Conservation (phyloP, 2,888 invertebrate species). For the Ophion obscuratus region DNA sequence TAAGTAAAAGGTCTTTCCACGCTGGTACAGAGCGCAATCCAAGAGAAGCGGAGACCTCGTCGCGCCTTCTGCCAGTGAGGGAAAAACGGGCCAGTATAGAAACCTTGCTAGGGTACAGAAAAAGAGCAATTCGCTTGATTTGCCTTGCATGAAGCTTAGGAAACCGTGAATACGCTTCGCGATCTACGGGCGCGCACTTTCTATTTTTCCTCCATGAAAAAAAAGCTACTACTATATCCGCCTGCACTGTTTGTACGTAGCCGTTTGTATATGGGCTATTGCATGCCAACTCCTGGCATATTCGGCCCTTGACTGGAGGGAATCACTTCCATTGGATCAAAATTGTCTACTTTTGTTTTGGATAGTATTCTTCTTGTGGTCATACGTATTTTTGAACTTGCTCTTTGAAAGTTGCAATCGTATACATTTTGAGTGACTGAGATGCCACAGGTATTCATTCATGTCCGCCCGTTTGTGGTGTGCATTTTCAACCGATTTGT, state of each 20-base stretch:
- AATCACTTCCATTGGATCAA: background rate
- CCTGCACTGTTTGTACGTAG: background rate
- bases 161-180: conserved; percentile 76
- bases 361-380: background rate
- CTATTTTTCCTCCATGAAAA: conserved; percentile 58
- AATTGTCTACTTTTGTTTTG: background rate
- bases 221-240: conserved; percentile 34
- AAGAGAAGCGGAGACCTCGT: conserved; percentile 75
- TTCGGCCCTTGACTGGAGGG: background rate
- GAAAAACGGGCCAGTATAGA: conserved; percentile 16
- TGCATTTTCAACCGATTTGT: background rate
- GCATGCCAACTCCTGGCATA: conserved; percentile 26
- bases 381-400: background rate
- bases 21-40: conserved; percentile 76
- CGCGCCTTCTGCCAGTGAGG: conserved; percentile 74
- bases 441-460: background rate
- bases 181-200: conserved; percentile 69
- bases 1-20: conserved; percentile 80
- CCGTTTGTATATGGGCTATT: conserved; percentile 24
- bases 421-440: background rate
- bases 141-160: conserved; percentile 83
- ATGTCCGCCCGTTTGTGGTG: background rate
- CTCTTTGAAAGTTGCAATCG: background rate
- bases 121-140: conserved; percentile 76
- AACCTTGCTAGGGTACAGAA: conserved; percentile 32